These are phyloP conservation scores for Chaetophractus vellerosus DNA, from an alignment of 2,797 vertebrate species.

Conservation along the genomic window DNA sequence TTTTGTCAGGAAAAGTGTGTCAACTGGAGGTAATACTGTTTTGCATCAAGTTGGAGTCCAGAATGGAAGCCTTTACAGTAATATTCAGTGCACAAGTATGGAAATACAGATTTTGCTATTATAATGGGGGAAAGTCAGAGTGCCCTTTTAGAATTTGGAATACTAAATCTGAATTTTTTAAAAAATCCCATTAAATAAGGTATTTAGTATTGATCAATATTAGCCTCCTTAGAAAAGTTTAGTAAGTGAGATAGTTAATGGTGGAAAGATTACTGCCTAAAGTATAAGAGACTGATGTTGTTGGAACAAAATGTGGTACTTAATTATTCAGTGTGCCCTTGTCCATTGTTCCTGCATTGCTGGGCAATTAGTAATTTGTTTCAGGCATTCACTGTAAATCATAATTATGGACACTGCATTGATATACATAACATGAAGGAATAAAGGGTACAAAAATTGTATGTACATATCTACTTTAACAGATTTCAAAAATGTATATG, in stretches of 20 bases:
- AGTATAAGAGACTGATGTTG: slow-evolving; percentile 33
- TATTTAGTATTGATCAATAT: slow-evolving; percentile 70
- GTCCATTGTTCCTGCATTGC: slow-evolving; percentile 12
- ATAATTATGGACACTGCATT: neutral
- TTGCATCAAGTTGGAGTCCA: slow-evolving; percentile 3
- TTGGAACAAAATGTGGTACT: slow-evolving; percentile 35
- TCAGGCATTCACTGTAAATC: slow-evolving; percentile 61
- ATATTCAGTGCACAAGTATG: slow-evolving; percentile 55
- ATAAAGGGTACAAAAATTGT: slow-evolving; percentile 2
- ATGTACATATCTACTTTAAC: slow-evolving; percentile 46
- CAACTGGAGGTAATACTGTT: slow-evolving; percentile 18
- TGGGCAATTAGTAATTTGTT: slow-evolving; percentile 53
- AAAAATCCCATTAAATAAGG: slow-evolving; percentile 49
- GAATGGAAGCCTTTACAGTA: slow-evolving; percentile 44
- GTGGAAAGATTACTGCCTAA: slow-evolving; percentile 32
- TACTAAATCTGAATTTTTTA: slow-evolving; percentile 69
- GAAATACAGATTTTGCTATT: slow-evolving; percentile 48
- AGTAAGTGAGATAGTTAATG: slow-evolving; percentile 53
- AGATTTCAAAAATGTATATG: slow-evolving; percentile 8
- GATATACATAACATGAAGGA: slow-evolving; percentile 10
- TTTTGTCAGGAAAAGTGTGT: slow-evolving; percentile 47
- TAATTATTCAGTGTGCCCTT: neutral
- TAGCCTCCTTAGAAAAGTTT: slow-evolving; percentile 67
- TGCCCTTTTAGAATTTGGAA: slow-evolving; percentile 58
- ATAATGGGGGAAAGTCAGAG: neutral